phyloP scores from a whole-genome alignment of 2,113 vertebrate species.

The Sylvietta virens region DNA sequence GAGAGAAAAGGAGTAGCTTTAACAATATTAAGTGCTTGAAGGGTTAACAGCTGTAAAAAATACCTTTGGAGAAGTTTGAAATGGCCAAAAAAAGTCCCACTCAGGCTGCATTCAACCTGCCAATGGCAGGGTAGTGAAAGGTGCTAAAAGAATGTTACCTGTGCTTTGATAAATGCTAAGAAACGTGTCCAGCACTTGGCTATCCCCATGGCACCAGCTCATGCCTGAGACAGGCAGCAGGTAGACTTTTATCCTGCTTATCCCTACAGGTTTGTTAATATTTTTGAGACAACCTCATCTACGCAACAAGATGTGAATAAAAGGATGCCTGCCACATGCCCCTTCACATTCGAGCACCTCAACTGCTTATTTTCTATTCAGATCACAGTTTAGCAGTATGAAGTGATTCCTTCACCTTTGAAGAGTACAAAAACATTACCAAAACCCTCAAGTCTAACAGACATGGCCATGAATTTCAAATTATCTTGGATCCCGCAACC shows the following conservation, averaged over 20 bases:
- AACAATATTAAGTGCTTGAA: not conserved
- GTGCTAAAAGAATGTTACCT: not conserved
- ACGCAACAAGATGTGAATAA: not conserved
- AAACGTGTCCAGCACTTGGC: not conserved
- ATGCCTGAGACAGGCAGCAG: rapidly evolving
- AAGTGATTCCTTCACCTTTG: not conserved
- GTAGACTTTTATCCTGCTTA: not conserved
- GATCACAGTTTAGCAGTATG: not conserved
- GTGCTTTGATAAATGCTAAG: not conserved
- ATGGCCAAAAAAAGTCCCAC: not conserved
- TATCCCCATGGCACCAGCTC: not conserved
- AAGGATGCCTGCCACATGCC: not conserved
- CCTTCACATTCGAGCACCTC: not conserved
- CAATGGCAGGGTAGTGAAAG: not conserved
- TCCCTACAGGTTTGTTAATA: not conserved
- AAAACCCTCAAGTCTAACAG: not conserved
- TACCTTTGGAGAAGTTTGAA: not conserved
- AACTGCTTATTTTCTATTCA: not conserved
- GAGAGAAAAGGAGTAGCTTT: not conserved
- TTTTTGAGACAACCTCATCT: not conserved
- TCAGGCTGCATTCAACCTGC: not conserved
- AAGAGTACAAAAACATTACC: not conserved
- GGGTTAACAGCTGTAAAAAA: not conserved
- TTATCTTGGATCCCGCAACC: rapidly evolving
- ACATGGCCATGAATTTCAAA: not conserved